Evolutionary conservation across 2,888 invertebrate species (phyloP).

Genomic region (Aphodius sticticus): DNA sequence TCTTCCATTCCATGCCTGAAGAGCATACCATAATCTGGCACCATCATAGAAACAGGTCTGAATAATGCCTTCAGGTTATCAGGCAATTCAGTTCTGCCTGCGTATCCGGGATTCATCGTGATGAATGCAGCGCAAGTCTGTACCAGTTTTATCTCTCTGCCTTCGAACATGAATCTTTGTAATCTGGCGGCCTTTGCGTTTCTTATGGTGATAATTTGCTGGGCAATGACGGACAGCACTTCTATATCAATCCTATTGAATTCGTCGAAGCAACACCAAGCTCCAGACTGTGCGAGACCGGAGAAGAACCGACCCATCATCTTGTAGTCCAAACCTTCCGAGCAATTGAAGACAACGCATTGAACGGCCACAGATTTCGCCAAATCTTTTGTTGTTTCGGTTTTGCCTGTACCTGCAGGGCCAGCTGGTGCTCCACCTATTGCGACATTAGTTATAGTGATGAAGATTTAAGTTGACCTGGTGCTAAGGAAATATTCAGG

Average conservation of each 20-base stretch:
- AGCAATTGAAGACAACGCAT: conserved; percentile 92
- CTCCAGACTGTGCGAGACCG: conserved; percentile 88
- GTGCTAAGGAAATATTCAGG: too few species aligned
- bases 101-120: conserved; percentile 94
- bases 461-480: background rate
- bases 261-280: conserved; percentile 94
- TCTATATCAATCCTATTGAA: conserved; percentile 92
- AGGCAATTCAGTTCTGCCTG: conserved; percentile 87
- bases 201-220: conserved; percentile 86
- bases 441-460: background rate
- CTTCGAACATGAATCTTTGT: conserved; percentile 79
- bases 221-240: conserved; percentile 88
- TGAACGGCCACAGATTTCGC: conserved; percentile 88
- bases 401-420: conserved; percentile 89
- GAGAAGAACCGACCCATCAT: conserved; percentile 94
- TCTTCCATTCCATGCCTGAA: background rate
- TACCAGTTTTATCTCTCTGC: conserved; percentile 84
- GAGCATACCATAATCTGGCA: conserved; percentile 82
- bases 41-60: conserved; percentile 91
- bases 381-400: conserved; percentile 90
- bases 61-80: conserved; percentile 89
- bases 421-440: conserved; percentile 88
- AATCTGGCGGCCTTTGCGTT: conserved; percentile 81
- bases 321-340: conserved; percentile 77
- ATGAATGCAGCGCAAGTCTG: conserved; percentile 86